Evolutionary conservation across 1,140 invertebrate species (phyloP).

Genomic region (Arion vulgaris): DNA sequence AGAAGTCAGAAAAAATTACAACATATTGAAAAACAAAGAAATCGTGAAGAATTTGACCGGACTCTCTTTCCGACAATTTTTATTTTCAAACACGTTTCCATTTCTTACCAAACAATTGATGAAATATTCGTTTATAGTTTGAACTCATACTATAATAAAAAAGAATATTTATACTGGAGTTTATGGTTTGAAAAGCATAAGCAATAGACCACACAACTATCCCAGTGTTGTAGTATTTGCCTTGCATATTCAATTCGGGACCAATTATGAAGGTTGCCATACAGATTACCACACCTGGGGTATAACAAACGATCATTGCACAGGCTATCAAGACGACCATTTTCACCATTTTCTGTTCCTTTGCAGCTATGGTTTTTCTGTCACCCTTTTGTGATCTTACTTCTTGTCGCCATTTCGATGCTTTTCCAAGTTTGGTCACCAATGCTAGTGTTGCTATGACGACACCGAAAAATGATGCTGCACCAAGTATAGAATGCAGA

Average conservation of each 20-base stretch:
- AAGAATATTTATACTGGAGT: not conserved
- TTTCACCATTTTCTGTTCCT: not conserved
- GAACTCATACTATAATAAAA: slow-evolving; percentile 7
- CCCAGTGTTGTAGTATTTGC: not conserved
- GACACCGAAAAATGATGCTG: not conserved
- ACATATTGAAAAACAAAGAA: too few relatives aligned
- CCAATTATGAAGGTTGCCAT: not conserved
- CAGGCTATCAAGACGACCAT: not conserved
- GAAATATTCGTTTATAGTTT: not conserved
- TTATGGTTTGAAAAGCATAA: not conserved
- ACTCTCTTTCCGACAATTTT: too few relatives aligned
- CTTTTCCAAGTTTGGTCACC: not conserved
- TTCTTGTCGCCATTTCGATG: not conserved
- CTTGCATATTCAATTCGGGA: not conserved
- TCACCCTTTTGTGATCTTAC: not conserved
- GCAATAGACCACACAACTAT: not conserved
- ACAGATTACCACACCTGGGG: not conserved
- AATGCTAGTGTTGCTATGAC: not conserved
- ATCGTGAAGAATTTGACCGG: too few relatives aligned
- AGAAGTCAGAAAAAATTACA: too few relatives aligned
- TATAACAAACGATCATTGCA: not conserved
- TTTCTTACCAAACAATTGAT: not conserved
- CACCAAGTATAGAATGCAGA: not conserved
- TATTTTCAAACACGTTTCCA: too few relatives aligned
- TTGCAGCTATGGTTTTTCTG: not conserved